Conservation (phyloP, 2,888 invertebrate genomes). For the Tetranychus piercei region DNA sequence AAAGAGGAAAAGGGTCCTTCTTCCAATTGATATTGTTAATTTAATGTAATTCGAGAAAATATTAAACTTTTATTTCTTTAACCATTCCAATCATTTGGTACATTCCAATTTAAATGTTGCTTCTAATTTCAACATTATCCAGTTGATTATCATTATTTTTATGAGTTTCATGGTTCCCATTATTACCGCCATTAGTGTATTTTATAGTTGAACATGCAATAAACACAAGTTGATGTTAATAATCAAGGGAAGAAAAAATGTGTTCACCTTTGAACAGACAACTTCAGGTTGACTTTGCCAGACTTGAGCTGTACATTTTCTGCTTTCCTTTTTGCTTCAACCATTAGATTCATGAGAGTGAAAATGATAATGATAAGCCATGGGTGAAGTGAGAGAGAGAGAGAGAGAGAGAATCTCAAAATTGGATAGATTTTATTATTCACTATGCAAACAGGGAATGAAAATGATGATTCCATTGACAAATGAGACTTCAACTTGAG, state of each 20-base stretch:
- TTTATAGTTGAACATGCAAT: not conserved
- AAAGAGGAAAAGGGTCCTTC: too few relatives aligned
- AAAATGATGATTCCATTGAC: not conserved
- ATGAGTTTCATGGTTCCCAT: not conserved
- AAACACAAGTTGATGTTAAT: not conserved
- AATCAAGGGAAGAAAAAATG: not conserved
- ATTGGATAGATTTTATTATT: not conserved
- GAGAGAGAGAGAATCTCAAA: not conserved
- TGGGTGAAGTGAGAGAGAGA: not conserved
- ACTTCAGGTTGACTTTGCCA: too few relatives aligned
- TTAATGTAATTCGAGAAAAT: too few relatives aligned
- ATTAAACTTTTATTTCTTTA: too few relatives aligned
- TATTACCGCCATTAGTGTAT: not conserved
- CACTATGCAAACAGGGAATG: not conserved
- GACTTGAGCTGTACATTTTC: too few relatives aligned
- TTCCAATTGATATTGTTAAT: too few relatives aligned
- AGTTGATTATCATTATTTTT: not conserved
- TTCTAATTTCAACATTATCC: not conserved
- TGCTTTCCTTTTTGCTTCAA: too few relatives aligned
- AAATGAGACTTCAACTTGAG: not conserved
- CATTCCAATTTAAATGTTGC: not conserved
- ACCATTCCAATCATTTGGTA: too few relatives aligned
- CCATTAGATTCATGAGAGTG: not conserved
- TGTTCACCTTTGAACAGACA: not conserved
- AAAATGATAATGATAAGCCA: not conserved